These are phyloP conservation scores for Meta bourneti DNA, from an alignment of 2,888 invertebrate species.

Conservation along the genomic window DNA sequence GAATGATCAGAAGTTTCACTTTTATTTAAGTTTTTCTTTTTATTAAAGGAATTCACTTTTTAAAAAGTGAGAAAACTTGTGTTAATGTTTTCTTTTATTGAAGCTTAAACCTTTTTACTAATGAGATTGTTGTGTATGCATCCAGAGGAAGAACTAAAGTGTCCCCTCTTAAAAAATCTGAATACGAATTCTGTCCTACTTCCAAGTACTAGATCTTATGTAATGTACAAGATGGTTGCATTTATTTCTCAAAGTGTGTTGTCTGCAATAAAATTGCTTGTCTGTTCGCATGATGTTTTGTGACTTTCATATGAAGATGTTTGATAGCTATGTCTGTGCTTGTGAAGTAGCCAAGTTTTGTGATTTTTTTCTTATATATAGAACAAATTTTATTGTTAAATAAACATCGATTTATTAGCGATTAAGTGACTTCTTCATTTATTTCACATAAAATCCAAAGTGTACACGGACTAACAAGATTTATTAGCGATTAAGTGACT, in stretches of 20 bases:
- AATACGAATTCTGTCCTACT: conserved; percentile 19
- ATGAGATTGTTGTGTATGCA: neutral
- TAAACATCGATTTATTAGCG: conserved; percentile 47
- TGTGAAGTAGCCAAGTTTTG: conserved; percentile 23
- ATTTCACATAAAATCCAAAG: neutral
- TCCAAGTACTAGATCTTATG: conserved; percentile 15
- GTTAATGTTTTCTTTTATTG: too few relatives aligned
- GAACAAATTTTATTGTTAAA: conserved; percentile 36
- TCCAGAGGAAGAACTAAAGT: neutral
- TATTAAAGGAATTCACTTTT: neutral
- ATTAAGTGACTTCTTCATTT: neutral
- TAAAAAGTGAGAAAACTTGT: conserved; percentile 4
- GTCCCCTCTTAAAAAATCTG: neutral
- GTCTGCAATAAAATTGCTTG: conserved; percentile 30
- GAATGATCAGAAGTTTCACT: too few relatives aligned
- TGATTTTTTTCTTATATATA: conserved; percentile 19
- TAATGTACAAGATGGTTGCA: conserved; percentile 13
- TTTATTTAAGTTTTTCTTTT: too few relatives aligned
- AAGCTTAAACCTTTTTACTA: neutral
- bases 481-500: conserved; percentile 11
- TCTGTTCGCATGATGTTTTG: conserved; percentile 5
- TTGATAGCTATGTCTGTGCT: conserved; percentile 12
- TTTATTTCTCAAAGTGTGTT: conserved; percentile 19
- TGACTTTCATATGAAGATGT: neutral
- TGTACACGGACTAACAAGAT: neutral